Base-by-base conservation (phyloP, 2,888 invertebrate species). In the Eurois occulta region DNA sequence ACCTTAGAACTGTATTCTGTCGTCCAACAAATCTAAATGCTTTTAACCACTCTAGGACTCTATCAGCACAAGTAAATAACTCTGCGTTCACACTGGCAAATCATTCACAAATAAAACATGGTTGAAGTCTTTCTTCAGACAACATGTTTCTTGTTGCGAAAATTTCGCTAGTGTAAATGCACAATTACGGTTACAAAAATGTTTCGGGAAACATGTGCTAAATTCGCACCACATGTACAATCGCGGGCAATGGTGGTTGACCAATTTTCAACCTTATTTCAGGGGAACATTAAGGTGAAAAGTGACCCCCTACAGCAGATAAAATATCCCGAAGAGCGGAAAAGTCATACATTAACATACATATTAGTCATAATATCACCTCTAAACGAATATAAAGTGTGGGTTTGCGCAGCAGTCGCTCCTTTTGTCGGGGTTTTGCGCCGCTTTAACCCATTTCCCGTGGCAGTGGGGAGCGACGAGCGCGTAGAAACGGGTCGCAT, bases 391-490 rank as follows among this genome's bases (percentile, higher is more conserved):
- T 75, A 97, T 97, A 86, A 96, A 97, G 88, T 96, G 93, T 0
- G 97, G 96, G 81, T 94, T 95, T 8, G 90, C 76, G 88, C 96
- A 96, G 86, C 96, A 95, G 64, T 93, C 93, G 86, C 92, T 92
- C 74, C 90, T 89, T 80, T 94, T 94, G 80, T 95, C 95, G 0
- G 93, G 93, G 75, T 90, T 91, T 35, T 91, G 90, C 4, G 91
- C 94, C 0, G 97, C 92, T 69, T 98, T 97, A 68, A 98, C 95
- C 99, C 99, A 99, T 93, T 98, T 98, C 60, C 99, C 99, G 91
- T 98, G 98, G 94, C 99, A 99, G 90, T 98, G 98, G 1, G 98
- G 98, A n/a, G 98, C 98, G 68, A 98, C 98, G 52, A 99, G 97
- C 55, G 98, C 98, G 89, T 98, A 98, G 98, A 98, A 99, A 77